These are phyloP conservation scores for Edolisoma coerulescens DNA, from an alignment of 2,113 vertebrate species.

Conservation along the genomic window DNA sequence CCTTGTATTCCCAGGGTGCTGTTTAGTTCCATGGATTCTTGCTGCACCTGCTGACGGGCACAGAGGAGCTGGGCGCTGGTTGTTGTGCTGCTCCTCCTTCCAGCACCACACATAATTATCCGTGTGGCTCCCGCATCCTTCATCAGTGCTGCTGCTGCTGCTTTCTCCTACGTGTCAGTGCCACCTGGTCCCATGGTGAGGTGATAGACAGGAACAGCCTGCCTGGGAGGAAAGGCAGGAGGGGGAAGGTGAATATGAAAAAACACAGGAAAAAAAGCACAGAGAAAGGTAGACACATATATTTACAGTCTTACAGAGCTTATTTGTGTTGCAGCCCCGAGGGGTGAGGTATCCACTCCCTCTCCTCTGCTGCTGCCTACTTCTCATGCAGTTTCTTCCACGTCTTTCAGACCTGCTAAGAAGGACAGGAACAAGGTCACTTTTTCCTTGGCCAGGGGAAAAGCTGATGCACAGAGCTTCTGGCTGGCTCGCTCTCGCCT, in stretches of 20 bases:
- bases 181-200: neutral
- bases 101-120: neutral
- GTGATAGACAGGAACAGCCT: neutral
- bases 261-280: rapidly evolving
- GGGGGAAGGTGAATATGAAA: neutral
- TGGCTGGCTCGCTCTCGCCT: neutral
- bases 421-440: neutral
- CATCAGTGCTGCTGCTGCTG: neutral
- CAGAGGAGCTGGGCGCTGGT: neutral
- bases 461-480: neutral
- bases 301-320: neutral
- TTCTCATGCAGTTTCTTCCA: neutral
- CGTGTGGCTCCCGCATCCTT: neutral
- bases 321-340: neutral
- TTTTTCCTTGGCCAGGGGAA: neutral
- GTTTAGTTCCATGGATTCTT: neutral
- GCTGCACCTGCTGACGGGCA: neutral
- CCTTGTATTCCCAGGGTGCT: neutral
- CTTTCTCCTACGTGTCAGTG: neutral
- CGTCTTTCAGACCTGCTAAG: neutral
- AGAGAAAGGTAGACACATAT: neutral
- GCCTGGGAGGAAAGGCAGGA: neutral
- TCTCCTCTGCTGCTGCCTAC: neutral
- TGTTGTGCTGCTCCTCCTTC: neutral
- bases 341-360: neutral